phyloP scores from a whole-genome alignment of 2,888 invertebrate genomes.

The Cheilosia vulpina region DNA sequence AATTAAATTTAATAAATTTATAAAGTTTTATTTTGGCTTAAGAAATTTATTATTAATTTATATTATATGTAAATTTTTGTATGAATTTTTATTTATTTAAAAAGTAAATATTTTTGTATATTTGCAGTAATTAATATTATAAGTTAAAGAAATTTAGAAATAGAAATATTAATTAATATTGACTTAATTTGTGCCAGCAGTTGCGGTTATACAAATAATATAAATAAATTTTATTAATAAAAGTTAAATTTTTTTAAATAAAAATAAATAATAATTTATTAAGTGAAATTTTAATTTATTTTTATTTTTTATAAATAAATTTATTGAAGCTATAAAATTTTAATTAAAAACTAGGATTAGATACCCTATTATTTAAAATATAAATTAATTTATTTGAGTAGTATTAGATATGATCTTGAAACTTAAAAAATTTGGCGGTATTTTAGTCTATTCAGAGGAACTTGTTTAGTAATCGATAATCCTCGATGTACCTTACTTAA shows the following conservation, averaged over 20 bases:
- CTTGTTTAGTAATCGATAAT: slow-evolving; percentile 88
- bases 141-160: slow-evolving; percentile 86
- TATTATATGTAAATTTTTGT: slow-evolving; percentile 86
- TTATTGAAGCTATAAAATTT: slow-evolving; percentile 83
- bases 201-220: slow-evolving; percentile 88
- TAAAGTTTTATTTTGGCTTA: slow-evolving; percentile 85
- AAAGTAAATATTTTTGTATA: slow-evolving; percentile 81
- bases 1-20: slow-evolving; percentile 78
- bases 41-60: slow-evolving; percentile 84
- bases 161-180: slow-evolving; percentile 86
- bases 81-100: slow-evolving; percentile 83
- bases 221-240: slow-evolving; percentile 85
- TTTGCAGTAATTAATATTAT: slow-evolving; percentile 85
- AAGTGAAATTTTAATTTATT: slow-evolving; percentile 86
- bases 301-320: slow-evolving; percentile 80
- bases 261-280: slow-evolving; percentile 83
- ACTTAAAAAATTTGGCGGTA: slow-evolving; percentile 89
- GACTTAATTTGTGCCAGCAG: slow-evolving; percentile 88
- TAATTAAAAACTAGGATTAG: slow-evolving; percentile 87
- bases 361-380: slow-evolving; percentile 87
- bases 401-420: slow-evolving; percentile 86
- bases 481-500: slow-evolving; percentile 84
- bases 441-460: slow-evolving; percentile 89
- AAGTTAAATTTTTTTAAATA: slow-evolving; percentile 79
- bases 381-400: slow-evolving; percentile 83